phyloP scores from a whole-genome alignment of 2,113 vertebrate species.

The Saguinus midas region DNA sequence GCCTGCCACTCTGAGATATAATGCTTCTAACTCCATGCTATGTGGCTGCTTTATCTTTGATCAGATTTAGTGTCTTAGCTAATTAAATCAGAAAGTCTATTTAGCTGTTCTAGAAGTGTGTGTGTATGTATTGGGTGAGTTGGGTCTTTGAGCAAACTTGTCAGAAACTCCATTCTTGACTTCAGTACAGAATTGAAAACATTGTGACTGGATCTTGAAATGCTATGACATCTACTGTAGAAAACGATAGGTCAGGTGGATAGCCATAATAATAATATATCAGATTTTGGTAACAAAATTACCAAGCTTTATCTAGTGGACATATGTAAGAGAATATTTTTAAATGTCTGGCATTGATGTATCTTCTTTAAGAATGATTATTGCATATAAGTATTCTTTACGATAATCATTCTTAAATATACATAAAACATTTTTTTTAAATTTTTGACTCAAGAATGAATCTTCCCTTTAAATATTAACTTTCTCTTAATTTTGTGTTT shows the following conservation, averaged over 20 bases:
- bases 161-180: background rate
- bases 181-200: background rate
- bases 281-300: background rate
- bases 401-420: background rate
- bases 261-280: background rate
- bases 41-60: background rate
- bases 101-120: background rate
- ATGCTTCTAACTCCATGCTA: background rate
- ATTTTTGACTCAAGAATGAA: no score
- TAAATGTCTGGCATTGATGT: background rate
- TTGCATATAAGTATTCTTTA: background rate
- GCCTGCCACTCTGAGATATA: background rate
- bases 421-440: background rate
- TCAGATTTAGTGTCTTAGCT: background rate
- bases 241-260: background rate
- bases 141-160: background rate
- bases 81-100: background rate
- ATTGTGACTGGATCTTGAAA: background rate
- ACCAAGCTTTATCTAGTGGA: background rate
- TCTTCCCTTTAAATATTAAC: background rate
- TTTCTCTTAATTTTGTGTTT: slow-evolving; percentile 60
- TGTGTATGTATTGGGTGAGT: background rate
- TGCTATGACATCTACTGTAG: background rate
- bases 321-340: background rate
- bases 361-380: slow-evolving; percentile 36